These are phyloP conservation scores for Smittia aterrima DNA, from an alignment of 2,888 invertebrate species.

Conservation along the genomic window DNA sequence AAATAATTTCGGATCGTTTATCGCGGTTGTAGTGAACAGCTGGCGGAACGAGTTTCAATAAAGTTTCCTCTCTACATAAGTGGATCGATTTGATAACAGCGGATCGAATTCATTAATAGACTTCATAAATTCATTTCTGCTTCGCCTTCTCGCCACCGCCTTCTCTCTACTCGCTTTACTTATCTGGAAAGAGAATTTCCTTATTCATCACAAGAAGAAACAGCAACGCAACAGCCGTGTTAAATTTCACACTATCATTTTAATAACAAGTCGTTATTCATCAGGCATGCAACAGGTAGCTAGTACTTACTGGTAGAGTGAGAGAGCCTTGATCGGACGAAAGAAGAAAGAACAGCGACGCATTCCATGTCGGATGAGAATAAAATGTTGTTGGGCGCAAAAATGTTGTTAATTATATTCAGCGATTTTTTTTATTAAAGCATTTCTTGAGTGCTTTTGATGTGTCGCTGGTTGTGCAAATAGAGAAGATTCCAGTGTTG, in stretches of 20 bases:
- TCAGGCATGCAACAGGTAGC: slow-evolving; percentile 33
- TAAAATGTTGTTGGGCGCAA: slow-evolving; percentile 14
- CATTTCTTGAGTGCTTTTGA: background rate
- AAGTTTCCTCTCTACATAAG: background rate
- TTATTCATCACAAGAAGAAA: slow-evolving; percentile 20
- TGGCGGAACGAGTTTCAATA: background rate
- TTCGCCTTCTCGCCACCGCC: background rate
- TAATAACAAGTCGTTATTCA: slow-evolving; percentile 41
- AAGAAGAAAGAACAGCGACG: background rate
- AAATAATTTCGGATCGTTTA: too few relatives aligned
- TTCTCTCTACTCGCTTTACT: background rate
- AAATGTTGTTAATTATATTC: slow-evolving; percentile 34
- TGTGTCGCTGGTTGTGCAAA: background rate
- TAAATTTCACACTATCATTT: slow-evolving; percentile 41
- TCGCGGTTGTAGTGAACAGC: background rate
- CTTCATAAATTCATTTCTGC: slow-evolving; percentile 21
- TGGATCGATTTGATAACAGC: slow-evolving; percentile 29
- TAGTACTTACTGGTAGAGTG: background rate
- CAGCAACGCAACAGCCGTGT: slow-evolving; percentile 26
- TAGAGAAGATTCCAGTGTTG: background rate
- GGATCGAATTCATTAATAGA: slow-evolving; percentile 38
- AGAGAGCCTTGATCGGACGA: slow-evolving; percentile 8
- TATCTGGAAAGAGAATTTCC: slow-evolving; percentile 18
- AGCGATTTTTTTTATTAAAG: slow-evolving; percentile 12
- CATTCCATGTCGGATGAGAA: background rate